Evolutionary conservation across 2,888 invertebrate genomes (phyloP), one percentile per base, ranked within the genome.

Genomic region (Xestia rhomboidea): DNA sequence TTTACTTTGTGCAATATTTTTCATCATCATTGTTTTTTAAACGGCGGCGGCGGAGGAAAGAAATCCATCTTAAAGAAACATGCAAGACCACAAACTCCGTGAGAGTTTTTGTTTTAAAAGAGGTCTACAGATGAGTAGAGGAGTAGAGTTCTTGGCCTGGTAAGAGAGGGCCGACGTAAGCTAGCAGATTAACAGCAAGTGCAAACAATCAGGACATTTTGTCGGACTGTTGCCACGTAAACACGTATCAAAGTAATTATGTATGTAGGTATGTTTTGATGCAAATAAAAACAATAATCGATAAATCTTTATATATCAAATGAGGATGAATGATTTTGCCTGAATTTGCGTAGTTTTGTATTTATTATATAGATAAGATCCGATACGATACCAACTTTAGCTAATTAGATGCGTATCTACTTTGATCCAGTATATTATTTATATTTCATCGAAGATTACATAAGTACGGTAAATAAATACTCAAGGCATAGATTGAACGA

Each of bases 371-470:
- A 18, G n/a, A 41, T 64, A 30, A 7, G 30, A 27, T 46, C 34
- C 27, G 57, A 74, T 74, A 13, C 62, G 75, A 75, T 73, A 73
- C 15, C 13, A 38, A n/a, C 4, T 34, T 51, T 27, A 69, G 38
- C 15, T 70, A 73, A 51, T 51, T 30, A 73, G 27, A 41, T 15
- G 15, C n/a, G 4, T 41, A 64, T 64, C 64, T 30, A 41, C 3
- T 15, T 30, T 7, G 21, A 57, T 57, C 27, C 2, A 69, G 21
- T 57, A 21, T 21, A 60, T n/a, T 60, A 60, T 30, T 30, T 10
- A 64, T n/a, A 68, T 51, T 27, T 54, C 6, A 51, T 34, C 18
- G 21, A n/a, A 54, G 68, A 51, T 68, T 27, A 69, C 8, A n/a
- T n/a, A n/a, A 2, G 8, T 38, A 41, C 13, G n/a, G 64, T 64